Base-by-base conservation (phyloP, 2,113 vertebrate genomes). In the Colinus virginianus region DNA sequence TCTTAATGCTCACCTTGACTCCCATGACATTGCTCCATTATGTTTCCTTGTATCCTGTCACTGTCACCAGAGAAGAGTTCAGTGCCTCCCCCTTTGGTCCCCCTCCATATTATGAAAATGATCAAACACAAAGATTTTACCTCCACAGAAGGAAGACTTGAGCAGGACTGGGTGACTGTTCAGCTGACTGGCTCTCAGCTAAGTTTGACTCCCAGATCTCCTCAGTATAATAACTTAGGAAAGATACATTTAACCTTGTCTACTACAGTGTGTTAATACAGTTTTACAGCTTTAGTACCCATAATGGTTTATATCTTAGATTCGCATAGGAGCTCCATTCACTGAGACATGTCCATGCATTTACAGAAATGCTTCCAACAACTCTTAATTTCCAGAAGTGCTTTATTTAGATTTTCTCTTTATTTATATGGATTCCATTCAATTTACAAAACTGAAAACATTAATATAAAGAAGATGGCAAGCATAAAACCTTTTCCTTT, bases 381-480 rank as follows among this genome's bases (percentile, higher is more conserved):
- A 78, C 13, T 34, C 13, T 64, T 84, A 49, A 86, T 88, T 90
- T 84, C 30, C 43, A 84, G 43, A 87, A 93, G 38, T 17, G 22
- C 5, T 84, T n/a, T 90, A 56, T 80, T 90, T 72, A 68, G 22
- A 43, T 80, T 67, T 69, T 14, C 8, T 32, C 21, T 77, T 58
- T 91, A 77, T 82, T 87, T 91, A 43, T 74, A 36, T 64, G 13
- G 9, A 20, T 93, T 88, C 51, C 9, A n/a, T 90, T 79, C 34
- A 15, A 59, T 83, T 93, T 86, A 55, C 19, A 90, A 46, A 20
- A 46, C 56, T 88, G 51, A 86, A 74, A 74, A 4, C 30, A 55
- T 80, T 91, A 77, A 13, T 74, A 56, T 59, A 82, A 93, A 72
- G 71, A 79, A 83, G 17, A 45, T 88, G 76, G 68, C 42, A 91